Evolutionary conservation across 2,113 vertebrate species (phyloP), one percentile per base, ranked within the genome.

Genomic region (Bufo bufo): DNA sequence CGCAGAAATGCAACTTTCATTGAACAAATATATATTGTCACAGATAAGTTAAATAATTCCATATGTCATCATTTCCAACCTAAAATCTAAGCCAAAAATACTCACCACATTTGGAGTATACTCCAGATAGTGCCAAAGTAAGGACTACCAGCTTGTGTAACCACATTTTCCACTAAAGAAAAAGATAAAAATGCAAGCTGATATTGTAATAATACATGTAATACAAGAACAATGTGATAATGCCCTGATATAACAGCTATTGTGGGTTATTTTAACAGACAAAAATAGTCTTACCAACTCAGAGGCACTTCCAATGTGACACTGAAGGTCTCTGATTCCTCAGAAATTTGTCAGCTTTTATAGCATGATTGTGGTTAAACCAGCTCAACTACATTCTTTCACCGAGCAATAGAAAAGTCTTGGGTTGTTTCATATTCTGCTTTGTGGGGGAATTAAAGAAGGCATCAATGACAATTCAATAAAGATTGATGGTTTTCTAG

Each of bases 131-230:
- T 59, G 80, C 17, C 78, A 87, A 20, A 19, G 77, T 43, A 4
- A 87, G 65, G 23, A 87, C 33, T 20, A 74, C 45, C 4, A 82
- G 52, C 3, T 23, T n/a, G 33, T 72, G 69, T 19, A 58, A 13
- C 77, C 71, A 20, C 86, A 87, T 87, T 77, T 66, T 87, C 33
- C 61, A 20, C 63, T 65, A 20, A 2, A 19, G 16, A 65, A 65
- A 65, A n/a, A 65, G 20, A 65, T 65, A n/a, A 4, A 63, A 63
- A 61, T 33, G 13, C 17, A 58, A 58, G 10, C 17, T 61, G 1
- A 5, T 61, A 63, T 20, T 20, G 11, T 16, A 61, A 7, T 17
- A 61, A 61, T 61, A 61, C 61, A 63, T 20, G 61, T 63, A 20
- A 63, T 16, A 19, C 61, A 63, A 63, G 7, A 63, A 19, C 5